These are phyloP conservation scores for Ploceus nigricollis DNA, from an alignment of 2,113 vertebrate species.

Conservation along the genomic window DNA sequence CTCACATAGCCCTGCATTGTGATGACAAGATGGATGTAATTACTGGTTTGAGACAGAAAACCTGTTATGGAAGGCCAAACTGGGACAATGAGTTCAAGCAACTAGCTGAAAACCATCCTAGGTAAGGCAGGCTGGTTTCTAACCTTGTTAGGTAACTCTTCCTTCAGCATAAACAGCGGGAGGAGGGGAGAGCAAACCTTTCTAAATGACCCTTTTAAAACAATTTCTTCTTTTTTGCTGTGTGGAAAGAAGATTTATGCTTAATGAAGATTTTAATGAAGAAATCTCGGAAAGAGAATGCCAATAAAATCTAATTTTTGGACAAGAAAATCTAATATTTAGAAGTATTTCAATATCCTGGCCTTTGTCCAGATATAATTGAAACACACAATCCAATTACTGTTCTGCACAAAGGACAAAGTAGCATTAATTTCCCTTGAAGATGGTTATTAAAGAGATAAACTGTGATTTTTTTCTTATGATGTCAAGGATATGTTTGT, in stretches of 20 bases:
- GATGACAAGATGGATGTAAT: constrained; percentile 75
- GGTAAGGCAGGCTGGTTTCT: constrained; percentile 66
- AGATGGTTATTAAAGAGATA: constrained; percentile 81
- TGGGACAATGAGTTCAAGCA: constrained; percentile 80
- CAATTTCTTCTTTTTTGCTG: constrained; percentile 69
- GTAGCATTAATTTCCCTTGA: constrained; percentile 80
- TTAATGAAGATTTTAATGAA: constrained; percentile 82
- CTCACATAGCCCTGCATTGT: constrained; percentile 78
- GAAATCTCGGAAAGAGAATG: constrained; percentile 79
- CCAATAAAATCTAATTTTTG: constrained; percentile 83
- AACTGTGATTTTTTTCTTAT: constrained; percentile 75
- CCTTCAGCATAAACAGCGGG: constrained; percentile 15
- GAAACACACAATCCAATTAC: constrained; percentile 83
- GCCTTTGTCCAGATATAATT: constrained; percentile 82
- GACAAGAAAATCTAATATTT: constrained; percentile 82
- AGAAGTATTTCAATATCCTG: constrained; percentile 81
- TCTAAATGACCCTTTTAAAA: constrained; percentile 73
- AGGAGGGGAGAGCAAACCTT: constrained; percentile 36
- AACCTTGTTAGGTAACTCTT: constrained; percentile 24
- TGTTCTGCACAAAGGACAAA: constrained; percentile 79
- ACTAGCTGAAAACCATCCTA: constrained; percentile 74
- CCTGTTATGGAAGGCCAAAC: constrained; percentile 79
- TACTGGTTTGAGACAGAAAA: constrained; percentile 81
- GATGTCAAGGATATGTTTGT: constrained; percentile 78
- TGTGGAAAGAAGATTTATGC: constrained; percentile 75